Percentiles rank a stretch among this genome's conserved stretches.
Evolutionary conservation across 2,113 vertebrate species (phyloP).

Genomic region (Percopsis transmontana): DNA sequence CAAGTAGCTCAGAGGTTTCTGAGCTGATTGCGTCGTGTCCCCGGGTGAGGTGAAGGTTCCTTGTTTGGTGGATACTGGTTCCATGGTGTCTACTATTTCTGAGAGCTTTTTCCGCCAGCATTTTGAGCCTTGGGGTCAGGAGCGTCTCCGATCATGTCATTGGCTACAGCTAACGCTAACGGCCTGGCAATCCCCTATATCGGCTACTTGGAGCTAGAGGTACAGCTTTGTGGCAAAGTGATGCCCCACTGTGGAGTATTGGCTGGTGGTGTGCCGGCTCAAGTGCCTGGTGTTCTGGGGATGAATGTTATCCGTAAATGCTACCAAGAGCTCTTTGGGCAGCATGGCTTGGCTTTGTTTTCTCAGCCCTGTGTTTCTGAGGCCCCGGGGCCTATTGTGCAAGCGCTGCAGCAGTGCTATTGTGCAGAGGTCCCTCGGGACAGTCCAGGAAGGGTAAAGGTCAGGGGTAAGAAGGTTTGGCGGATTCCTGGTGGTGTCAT

Average conservation of each 20-base stretch:
- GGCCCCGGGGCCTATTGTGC: not conserved
- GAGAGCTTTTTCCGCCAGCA: not conserved
- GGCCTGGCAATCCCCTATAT: conserved; percentile 5
- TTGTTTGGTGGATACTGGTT: conserved; percentile 14
- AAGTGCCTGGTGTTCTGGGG: conserved; percentile 1
- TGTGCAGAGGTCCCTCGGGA: not conserved
- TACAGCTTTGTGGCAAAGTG: not conserved
- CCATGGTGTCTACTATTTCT: not conserved
- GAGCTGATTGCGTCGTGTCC: no score
- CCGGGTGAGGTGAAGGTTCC: not conserved
- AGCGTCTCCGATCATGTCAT: not conserved
- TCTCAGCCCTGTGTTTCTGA: not conserved
- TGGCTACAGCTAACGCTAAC: conserved; percentile 10
- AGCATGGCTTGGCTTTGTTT: not conserved
- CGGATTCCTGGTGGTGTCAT: not conserved
- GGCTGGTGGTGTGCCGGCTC: no score
- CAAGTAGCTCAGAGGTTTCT: no score
- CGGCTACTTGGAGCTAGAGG: conserved; percentile 15
- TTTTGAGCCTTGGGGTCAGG: not conserved
- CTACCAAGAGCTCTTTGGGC: conserved; percentile 19
- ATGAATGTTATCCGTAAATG: conserved; percentile 14
- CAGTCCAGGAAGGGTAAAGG: not conserved
- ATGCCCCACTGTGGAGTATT: not conserved
- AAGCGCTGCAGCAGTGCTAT: not conserved
- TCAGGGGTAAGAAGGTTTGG: not conserved